These are phyloP conservation scores for Iselma pallidipennis DNA, from an alignment of 2,888 invertebrate genomes.

Conservation along the genomic window DNA sequence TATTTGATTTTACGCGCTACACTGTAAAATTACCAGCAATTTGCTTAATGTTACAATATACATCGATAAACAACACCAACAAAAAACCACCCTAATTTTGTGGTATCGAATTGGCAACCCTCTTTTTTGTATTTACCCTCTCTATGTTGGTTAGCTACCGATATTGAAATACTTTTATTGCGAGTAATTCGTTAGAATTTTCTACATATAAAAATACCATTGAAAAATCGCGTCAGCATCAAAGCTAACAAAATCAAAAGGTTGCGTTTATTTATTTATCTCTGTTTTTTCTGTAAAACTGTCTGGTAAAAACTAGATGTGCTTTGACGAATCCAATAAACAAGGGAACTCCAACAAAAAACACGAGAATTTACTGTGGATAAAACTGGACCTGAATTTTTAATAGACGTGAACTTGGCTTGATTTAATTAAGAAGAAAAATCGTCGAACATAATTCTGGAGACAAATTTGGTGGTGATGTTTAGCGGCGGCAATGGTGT, in stretches of 20 bases:
- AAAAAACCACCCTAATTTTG: background rate
- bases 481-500: background rate
- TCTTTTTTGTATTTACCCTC: background rate
- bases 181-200: background rate
- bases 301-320: background rate
- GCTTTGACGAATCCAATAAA: background rate
- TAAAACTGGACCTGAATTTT: background rate
- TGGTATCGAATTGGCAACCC: background rate
- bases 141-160: background rate
- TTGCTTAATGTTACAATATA: background rate
- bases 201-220: background rate
- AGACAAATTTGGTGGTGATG: slow-evolving; percentile 3
- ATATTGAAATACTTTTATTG: background rate
- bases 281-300: background rate
- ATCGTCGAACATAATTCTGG: background rate
- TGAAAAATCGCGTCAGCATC: no score
- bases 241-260: no score
- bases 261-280: no score
- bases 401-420: background rate
- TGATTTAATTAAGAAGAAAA: background rate
- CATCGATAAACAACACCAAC: background rate
- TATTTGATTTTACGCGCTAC: background rate
- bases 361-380: background rate
- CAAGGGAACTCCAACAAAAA: background rate
- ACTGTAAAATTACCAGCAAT: background rate